Evolutionary conservation across 37 sponge, comb jelly and placozoan species (phyloP), one percentile per base, ranked within the genome.

Genomic region (Chondrilla cf. caribensis): DNA sequence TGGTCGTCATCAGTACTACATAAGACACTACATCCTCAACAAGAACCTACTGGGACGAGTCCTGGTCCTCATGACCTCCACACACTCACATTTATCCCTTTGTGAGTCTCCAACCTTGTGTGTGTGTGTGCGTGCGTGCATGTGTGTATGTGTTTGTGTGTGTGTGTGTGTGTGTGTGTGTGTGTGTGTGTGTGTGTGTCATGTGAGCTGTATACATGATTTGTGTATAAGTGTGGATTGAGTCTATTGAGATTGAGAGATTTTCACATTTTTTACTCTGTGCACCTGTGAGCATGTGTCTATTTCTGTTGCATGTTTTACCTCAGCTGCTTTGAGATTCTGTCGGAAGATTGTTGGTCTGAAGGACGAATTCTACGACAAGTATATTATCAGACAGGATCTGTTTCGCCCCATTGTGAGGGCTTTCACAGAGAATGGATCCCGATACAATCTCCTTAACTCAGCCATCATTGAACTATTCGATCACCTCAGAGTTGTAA

Each of bases 391-490:
- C 83, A 80, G 84, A 29, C 84, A 88, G 44, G 89, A 99, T 72
- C 92, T 94, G 29, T 83, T 99, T 38, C 58, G 68, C 0, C 97
- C 93, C 25, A 90, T 99, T 7, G 82, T 94, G 43, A 87, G 83
- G 38, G 82, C 91, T 2, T 89, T 99, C 19, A 64, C 80, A 17
- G 90, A 88, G 33, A 96, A 97, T 58, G 93, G 97, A 0, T 58
- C 51, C 8, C 77, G 92, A 2, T 96, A 98, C 88, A 98, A 98
- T 83, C 91, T 98, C 81, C 71, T 96, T 58, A 98, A 98, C 76
- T 96, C 96, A 17, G 99, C 99, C 0, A 87, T 91, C 47, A 80
- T 98, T 58, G 99, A 98, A 58, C 75, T 98, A 68, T 94, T 99
- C 79, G 91, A 94, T 38, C 96, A 87, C 85, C 90, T 96, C 31